These are phyloP conservation scores for Harpegnathos saltator DNA, from an alignment of 1,140 invertebrate genomes.

Conservation along the genomic window DNA sequence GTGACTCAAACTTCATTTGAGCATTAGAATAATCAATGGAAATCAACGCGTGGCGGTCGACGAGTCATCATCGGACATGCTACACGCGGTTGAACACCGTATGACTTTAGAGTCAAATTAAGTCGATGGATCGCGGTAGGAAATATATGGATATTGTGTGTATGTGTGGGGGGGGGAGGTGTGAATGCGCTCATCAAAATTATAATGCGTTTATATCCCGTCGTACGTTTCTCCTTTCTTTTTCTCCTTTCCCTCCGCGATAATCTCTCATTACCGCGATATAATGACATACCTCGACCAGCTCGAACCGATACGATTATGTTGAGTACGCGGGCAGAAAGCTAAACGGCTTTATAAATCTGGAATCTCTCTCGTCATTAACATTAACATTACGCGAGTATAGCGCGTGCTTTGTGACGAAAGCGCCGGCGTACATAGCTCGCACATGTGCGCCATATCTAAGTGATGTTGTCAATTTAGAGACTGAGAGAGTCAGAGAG, in stretches of 20 bases:
- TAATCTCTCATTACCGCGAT: neutral
- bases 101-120: too few relatives aligned
- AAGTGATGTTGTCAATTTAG: conserved; percentile 55
- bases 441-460: conserved; percentile 11
- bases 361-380: neutral
- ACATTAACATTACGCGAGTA: neutral
- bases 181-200: too few relatives aligned
- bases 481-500: too few relatives aligned
- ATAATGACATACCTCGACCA: neutral
- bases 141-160: too few relatives aligned
- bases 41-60: too few relatives aligned
- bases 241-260: too few relatives aligned
- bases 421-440: conserved; percentile 15
- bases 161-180: too few relatives aligned
- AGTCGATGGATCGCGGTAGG: too few relatives aligned
- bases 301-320: neutral
- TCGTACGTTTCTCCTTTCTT: neutral
- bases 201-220: neutral
- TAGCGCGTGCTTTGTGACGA: neutral
- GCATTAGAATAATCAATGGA: too few relatives aligned
- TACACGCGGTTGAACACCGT: too few relatives aligned
- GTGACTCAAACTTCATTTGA: too few relatives aligned
- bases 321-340: neutral
- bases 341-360: conserved; percentile 24
- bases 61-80: too few relatives aligned